Percentiles rank a stretch among this genome's conserved stretches.
Evolutionary conservation across 2,797 vertebrate species (phyloP).

Genomic region (Neosilurus hyrtlii): DNA sequence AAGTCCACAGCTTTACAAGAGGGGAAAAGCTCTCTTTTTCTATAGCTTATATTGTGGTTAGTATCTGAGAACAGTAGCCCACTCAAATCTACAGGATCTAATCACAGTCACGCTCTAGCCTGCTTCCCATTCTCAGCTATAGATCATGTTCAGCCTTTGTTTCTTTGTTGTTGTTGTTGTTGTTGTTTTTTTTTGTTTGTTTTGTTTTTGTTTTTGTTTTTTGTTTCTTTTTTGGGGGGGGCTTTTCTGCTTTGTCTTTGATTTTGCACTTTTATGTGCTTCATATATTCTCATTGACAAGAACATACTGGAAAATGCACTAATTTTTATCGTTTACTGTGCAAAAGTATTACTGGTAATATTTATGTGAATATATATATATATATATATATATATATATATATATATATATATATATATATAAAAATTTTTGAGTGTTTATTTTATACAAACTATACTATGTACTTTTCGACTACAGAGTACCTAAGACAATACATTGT

Average conservation of each 20-base stretch:
- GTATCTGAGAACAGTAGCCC: constrained; percentile 18
- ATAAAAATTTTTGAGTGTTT: no score
- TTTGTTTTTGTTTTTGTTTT: no score
- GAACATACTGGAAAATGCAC: background rate
- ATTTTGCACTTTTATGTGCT: background rate
- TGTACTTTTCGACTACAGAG: background rate
- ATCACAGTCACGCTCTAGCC: constrained; percentile 45
- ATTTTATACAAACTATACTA: no score
- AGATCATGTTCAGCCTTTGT: constrained; percentile 11
- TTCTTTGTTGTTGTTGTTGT: background rate
- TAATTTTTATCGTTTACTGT: background rate
- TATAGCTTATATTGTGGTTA: constrained; percentile 43
- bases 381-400: no score
- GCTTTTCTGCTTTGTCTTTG: no score
- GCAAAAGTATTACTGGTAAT: background rate
- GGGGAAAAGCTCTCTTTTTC: constrained; percentile 47
- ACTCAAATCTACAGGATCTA: constrained; percentile 41
- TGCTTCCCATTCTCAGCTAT: constrained; percentile 28
- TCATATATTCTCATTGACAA: background rate
- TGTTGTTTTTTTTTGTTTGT: no score
- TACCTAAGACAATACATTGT: background rate
- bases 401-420: no score
- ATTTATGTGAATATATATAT: no score
- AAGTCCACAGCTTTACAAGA: constrained; percentile 25
- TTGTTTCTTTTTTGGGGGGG: no score